Evolutionary conservation across 2,888 invertebrate genomes (phyloP).

Genomic region (Disparrhopalites patrizii): DNA sequence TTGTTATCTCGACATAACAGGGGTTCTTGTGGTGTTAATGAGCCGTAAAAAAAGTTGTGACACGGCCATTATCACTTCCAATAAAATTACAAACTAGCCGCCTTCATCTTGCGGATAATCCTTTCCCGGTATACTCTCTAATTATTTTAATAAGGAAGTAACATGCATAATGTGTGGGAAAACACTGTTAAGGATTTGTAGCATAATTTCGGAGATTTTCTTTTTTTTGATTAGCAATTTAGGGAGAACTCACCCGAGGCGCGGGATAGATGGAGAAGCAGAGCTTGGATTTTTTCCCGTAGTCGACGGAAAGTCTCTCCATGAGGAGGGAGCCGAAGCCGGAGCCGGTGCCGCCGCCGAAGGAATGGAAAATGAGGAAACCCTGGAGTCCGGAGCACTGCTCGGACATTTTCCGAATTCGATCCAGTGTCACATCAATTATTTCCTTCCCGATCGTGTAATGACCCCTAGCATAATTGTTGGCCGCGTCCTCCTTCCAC

Average conservation of each 20-base stretch:
- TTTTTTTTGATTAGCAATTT: no score
- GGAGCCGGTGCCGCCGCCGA: constrained; percentile 81
- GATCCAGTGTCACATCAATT: constrained; percentile 54
- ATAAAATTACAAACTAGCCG: no score
- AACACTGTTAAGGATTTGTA: no score
- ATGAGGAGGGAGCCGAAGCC: constrained; percentile 84
- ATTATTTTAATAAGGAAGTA: no score
- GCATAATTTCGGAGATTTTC: no score
- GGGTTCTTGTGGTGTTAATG: constrained; percentile 9
- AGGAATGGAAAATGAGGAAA: constrained; percentile 84
- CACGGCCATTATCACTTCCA: no score
- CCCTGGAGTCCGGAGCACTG: constrained; percentile 56
- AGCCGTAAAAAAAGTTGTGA: no score
- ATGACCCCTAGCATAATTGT: no score
- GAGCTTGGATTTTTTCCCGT: constrained; percentile 80
- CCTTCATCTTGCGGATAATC: no score
- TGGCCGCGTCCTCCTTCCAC: constrained; percentile 94
- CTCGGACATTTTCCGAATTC: constrained; percentile 55
- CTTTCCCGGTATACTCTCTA: no score
- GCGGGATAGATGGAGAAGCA: constrained; percentile 90
- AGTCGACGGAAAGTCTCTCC: constrained; percentile 78
- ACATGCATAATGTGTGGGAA: no score
- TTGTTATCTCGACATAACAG: neutral
- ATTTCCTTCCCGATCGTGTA: constrained; percentile 73
- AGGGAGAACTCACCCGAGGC: no score